A percentile compares a stretch with the other conserved stretches of the same genome.
phyloP scores from a whole-genome alignment of 2,888 invertebrate species.

The Hermodice carunculata region DNA sequence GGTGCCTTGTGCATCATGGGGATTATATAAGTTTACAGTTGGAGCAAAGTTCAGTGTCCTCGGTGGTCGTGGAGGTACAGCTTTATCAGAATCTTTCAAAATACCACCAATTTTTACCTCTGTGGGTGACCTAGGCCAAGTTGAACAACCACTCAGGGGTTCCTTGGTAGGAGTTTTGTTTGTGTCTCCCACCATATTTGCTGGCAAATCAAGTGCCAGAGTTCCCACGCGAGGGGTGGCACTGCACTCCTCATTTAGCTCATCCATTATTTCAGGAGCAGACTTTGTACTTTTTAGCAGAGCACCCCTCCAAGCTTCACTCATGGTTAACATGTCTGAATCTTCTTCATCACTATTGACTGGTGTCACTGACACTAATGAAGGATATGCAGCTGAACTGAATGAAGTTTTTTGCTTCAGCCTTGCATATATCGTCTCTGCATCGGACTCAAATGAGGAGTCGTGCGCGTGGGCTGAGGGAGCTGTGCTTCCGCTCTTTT shows the following conservation, averaged over 20 bases:
- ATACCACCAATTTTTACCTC: too few species aligned
- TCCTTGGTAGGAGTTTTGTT: too few species aligned
- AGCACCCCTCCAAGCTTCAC: conserved; percentile 1
- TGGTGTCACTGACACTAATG: conserved; percentile 49
- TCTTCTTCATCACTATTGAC: conserved; percentile 47
- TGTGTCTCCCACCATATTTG: too few species aligned
- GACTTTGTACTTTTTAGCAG: conserved; percentile 22
- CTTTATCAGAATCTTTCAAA: too few species aligned
- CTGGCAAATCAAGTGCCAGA: too few species aligned
- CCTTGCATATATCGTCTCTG: conserved; percentile 56
- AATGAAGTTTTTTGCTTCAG: conserved; percentile 57
- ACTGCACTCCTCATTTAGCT: too few species aligned
- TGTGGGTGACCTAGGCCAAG: conserved; percentile 32
- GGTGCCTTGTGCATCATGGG: neutral
- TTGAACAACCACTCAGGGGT: conserved; percentile 29
- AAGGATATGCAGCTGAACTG: conserved; percentile 55
- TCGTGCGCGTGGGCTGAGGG: conserved; percentile 44
- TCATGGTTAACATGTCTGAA: conserved; percentile 18
- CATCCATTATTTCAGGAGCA: too few species aligned
- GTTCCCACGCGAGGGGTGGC: neutral
- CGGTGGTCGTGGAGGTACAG: conserved; percentile 2
- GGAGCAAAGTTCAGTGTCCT: conserved; percentile 5
- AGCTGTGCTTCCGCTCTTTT: too few species aligned
- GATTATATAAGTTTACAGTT: neutral
- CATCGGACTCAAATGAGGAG: conserved; percentile 54